Evolutionary conservation across 2,888 invertebrate genomes (phyloP).

Genomic region (Lithosia quadra): DNA sequence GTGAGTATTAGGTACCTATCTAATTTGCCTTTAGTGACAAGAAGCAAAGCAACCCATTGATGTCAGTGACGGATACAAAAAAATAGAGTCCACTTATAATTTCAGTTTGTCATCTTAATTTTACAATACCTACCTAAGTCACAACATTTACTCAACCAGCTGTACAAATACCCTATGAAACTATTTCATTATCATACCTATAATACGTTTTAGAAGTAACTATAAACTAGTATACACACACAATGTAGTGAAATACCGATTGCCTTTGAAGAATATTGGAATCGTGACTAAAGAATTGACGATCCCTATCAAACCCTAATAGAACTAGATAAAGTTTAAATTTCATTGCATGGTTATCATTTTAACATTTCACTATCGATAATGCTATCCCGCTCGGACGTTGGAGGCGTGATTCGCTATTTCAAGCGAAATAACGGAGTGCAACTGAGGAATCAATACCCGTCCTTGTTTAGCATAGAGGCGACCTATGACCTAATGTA

Average conservation of each 20-base stretch:
- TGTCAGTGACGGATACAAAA: too few species aligned
- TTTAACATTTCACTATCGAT: constrained; percentile 80
- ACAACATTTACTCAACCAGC: constrained; percentile 40
- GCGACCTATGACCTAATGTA: constrained; percentile 84
- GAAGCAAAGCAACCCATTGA: neutral
- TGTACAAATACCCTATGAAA: constrained; percentile 65
- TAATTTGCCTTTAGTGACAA: neutral
- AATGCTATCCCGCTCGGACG: constrained; percentile 77
- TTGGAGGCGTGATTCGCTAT: constrained; percentile 84
- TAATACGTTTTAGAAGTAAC: constrained; percentile 61
- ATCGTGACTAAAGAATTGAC: constrained; percentile 67
- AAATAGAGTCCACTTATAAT: neutral
- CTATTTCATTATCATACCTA: constrained; percentile 67
- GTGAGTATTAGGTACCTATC: too few species aligned
- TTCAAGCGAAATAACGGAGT: constrained; percentile 74
- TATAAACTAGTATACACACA: constrained; percentile 73
- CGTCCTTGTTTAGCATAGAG: constrained; percentile 76
- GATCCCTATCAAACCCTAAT: constrained; percentile 65
- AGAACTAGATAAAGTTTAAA: constrained; percentile 64
- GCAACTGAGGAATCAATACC: constrained; percentile 72
- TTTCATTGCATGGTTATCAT: constrained; percentile 66
- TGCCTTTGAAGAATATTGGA: constrained; percentile 74
- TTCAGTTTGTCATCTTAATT: constrained; percentile 27
- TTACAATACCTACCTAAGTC: constrained; percentile 27
- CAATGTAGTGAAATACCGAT: constrained; percentile 79